Evolutionary conservation across 2,113 vertebrate genomes (phyloP), one percentile per base, ranked within the genome.

Genomic region (Labrus mixtus): DNA sequence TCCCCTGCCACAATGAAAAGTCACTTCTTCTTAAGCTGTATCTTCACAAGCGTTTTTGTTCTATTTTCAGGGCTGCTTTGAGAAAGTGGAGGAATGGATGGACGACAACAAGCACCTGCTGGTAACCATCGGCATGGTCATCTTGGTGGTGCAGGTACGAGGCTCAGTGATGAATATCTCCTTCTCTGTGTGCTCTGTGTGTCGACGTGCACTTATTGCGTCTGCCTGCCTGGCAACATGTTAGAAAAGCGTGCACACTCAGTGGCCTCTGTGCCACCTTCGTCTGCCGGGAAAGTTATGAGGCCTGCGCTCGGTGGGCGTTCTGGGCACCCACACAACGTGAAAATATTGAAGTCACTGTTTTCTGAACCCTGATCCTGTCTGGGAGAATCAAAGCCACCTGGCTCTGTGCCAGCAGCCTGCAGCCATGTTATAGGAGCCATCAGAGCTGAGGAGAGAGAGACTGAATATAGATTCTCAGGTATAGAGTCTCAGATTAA

Each of bases 91-190:
- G 89, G 94, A 92, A 66, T 99, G 97, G 97, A 94, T 99, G 57
- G 96, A 97, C 66, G 96, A 98, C 59, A 97, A 98, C 73, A 98
- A 97, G 81, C 96, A 97, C 8, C 93, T 99, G 79, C 95, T 99
- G 1, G 97, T 97, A 81, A 97, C 96, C 0, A 93, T 96, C 60
- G 97, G 95, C 74, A 97, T 98, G 96, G 97, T 96, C 81, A 86
- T 99, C 86, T 93, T 99, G 68, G 96, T 98, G 57, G 96, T 97
- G 87, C 97, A 99, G 98, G 97, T 99, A 94, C 69, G 86, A 67
- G 19, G 33, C 48, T 58, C 22, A 10, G 22, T 78, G 69, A 78
- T 55, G 39, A 73, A 76, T 65, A n/a, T 10, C 19, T 45, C 46
- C 19, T 73, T 64, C 23, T 45, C 29, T 10, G 5, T 22, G 45